A percentile compares a stretch with the other conserved stretches of the same genome.
phyloP scores from a whole-genome alignment of 2,797 vertebrate genomes.

The Megaceryle alcyon region DNA sequence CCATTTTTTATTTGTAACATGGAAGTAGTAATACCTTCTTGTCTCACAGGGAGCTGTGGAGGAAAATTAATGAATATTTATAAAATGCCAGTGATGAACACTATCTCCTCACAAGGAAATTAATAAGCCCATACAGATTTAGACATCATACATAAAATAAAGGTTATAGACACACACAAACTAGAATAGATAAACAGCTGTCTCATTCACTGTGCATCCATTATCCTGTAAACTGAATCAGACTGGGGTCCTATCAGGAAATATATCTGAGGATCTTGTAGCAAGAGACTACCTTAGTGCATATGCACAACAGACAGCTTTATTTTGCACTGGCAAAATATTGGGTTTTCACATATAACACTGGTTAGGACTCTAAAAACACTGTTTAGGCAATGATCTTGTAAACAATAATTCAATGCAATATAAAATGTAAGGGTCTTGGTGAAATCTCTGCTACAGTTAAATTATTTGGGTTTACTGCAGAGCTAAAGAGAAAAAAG shows the following conservation, averaged over 20 bases:
- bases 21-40: neutral
- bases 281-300: neutral
- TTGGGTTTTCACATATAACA: neutral
- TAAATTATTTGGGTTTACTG: neutral
- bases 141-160: neutral
- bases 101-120: neutral
- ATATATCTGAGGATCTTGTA: neutral
- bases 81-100: neutral
- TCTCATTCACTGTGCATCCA: neutral
- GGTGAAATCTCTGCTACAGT: neutral
- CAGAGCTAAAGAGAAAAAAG: neutral
- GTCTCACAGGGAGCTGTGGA: neutral
- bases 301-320: neutral
- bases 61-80: neutral
- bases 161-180: neutral
- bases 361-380: neutral
- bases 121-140: neutral
- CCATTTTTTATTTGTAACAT: neutral
- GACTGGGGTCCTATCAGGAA: neutral
- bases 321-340: neutral
- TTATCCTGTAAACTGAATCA: neutral
- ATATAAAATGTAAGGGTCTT: neutral
- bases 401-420: neutral
- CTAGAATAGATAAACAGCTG: neutral
- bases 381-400: neutral